Conservation (phyloP, 92 coral and sea anemone genomes). For the Anthopleura xanthogrammica region DNA sequence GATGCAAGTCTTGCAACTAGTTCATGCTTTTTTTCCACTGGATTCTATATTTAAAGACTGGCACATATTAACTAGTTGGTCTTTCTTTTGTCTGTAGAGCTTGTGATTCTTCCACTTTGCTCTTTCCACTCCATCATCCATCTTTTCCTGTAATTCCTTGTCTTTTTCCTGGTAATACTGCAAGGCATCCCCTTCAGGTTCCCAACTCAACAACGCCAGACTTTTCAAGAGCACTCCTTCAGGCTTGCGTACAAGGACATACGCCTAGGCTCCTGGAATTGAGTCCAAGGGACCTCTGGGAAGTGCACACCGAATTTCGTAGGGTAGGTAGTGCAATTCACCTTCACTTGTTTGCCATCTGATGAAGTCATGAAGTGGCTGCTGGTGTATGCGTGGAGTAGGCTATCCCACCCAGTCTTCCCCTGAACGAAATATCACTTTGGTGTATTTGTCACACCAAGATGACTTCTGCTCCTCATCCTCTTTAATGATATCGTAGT, state of each 20-base stretch:
- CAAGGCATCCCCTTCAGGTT: not conserved
- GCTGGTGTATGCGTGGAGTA: not conserved
- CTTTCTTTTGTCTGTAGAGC: conserved; percentile 31
- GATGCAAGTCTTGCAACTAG: not conserved
- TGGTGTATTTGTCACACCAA: not conserved
- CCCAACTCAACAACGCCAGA: not conserved
- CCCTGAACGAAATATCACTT: not conserved
- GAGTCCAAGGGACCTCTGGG: not conserved
- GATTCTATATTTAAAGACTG: not conserved
- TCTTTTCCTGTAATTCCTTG: conserved; percentile 27
- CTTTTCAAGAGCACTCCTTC: not conserved
- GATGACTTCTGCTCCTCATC: not conserved
- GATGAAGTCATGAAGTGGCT: not conserved
- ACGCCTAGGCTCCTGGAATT: not conserved
- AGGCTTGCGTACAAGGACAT: not conserved
- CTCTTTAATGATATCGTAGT: no score
- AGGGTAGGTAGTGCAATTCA: not conserved
- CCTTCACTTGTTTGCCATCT: not conserved
- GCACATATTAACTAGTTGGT: conserved; percentile 26
- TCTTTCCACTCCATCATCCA: conserved; percentile 25
- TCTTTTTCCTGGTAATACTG: not conserved
- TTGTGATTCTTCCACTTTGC: conserved; percentile 43
- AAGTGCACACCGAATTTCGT: not conserved
- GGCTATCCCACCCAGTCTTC: not conserved
- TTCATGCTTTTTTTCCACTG: not conserved